Evolutionary conservation across 2,888 invertebrate species (phyloP).

Genomic region (Neria commutata): DNA sequence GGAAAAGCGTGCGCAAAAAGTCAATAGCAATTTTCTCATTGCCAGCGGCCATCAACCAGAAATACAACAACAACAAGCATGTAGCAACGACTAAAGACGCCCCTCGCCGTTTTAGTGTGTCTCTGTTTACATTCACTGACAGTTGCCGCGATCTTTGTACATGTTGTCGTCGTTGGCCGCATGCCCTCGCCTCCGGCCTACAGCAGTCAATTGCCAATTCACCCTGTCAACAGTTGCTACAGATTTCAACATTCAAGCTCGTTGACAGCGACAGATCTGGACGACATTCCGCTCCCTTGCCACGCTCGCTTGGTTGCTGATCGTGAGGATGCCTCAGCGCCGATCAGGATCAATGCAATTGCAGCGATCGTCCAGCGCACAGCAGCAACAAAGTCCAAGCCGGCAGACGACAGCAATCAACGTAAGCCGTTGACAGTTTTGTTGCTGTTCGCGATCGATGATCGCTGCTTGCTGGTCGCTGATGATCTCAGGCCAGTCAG

Average conservation of each 20-base stretch:
- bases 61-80: too few relatives aligned
- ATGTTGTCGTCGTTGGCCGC: constrained; percentile 6
- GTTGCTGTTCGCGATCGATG: constrained; percentile 44
- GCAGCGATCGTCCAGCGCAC: constrained; percentile 9
- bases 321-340: not conserved
- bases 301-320: not conserved
- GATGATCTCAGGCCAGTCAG: constrained; percentile 12
- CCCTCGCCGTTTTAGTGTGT: too few relatives aligned
- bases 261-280: constrained; percentile 56
- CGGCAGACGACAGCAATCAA: constrained; percentile 27
- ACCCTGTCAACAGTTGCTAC: constrained; percentile 47
- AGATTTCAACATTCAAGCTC: constrained; percentile 43
- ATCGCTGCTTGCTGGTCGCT: constrained; percentile 24
- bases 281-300: constrained; percentile 32
- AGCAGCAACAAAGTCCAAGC: not conserved
- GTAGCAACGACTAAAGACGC: too few relatives aligned
- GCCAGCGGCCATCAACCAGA: too few relatives aligned
- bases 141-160: constrained; percentile 29
- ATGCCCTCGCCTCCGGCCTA: not conserved
- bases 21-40: too few relatives aligned
- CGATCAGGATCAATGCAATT: constrained; percentile 1
- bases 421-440: constrained; percentile 50
- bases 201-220: constrained; percentile 25
- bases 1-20: too few relatives aligned
- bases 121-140: too few relatives aligned